Base-by-base conservation (phyloP, 1,140 invertebrate genomes). In the Drosophila simulans region DNA sequence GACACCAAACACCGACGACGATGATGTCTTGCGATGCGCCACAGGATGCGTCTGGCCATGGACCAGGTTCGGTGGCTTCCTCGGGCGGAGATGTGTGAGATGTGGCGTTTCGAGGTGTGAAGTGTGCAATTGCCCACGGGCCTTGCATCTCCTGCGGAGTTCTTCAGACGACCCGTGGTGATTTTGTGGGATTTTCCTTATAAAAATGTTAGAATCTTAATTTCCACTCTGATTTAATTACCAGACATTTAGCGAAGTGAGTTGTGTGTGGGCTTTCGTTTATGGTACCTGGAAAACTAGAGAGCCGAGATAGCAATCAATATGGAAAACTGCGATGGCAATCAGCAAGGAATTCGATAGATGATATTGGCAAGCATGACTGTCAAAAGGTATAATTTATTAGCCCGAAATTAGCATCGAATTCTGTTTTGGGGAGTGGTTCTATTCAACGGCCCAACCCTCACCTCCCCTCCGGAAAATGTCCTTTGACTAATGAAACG, bases 301-400 rank as follows among this genome's bases (percentile, higher is more conserved):
- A 31, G 31, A 31, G 48, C 40, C 34, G 58, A 74, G 58, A 82
- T 72, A 58, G 52, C 17, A 39, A 77, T 81, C 79, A 37, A 54
- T 53, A 59, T 52, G 25, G 27, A 42, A 35, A 42, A 42, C 58
- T 22, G 15, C 17, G 17, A 25, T 31, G 17, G 34, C 34, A 39
- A 52, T 60, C 49, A 52, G 49, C 20, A 4, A 52, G 49, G 31
- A 35, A 39, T 25, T 5, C 4, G 48, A 51, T 2, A 12, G 27
- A 12, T 11, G 15, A 45, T 20, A 45, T 45, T 45, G 42, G 42
- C 42, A 20, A 45, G 17, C 52, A 55, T 34, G 59, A 72, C 60
- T 90, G 85, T 90, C 85, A 90, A 65, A 79, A 68, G 55, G 60
- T 40, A 74, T 90, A 82, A 90, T 90, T 90, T 90, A 90, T 90